Conservation (phyloP, 2,888 invertebrate species). For the Tolmerus cingulatus region DNA sequence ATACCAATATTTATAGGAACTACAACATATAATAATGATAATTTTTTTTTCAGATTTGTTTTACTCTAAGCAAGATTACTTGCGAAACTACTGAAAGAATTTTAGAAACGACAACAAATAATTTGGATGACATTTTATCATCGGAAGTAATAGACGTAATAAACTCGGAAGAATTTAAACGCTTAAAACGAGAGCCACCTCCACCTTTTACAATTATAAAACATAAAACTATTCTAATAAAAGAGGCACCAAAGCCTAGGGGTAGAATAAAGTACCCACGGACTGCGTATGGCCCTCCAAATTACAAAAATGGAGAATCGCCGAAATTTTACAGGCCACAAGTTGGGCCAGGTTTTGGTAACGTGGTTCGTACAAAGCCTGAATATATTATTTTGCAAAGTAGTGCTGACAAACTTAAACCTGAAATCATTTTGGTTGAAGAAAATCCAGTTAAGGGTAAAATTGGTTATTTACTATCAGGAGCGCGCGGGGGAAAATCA, state of each 20-base stretch:
- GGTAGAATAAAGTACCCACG: conserved; percentile 55
- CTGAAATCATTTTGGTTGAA: not conserved
- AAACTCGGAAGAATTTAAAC: not conserved
- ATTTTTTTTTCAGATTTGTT: not conserved
- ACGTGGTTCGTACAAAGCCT: not conserved
- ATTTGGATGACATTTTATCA: not conserved
- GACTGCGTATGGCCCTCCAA: conserved; percentile 56
- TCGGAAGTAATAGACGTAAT: not conserved
- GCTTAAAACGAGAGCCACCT: not conserved
- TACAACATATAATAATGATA: not conserved
- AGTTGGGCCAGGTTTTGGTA: not conserved
- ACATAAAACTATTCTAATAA: conserved; percentile 52
- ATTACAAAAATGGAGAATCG: conserved; percentile 50
- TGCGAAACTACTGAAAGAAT: not conserved
- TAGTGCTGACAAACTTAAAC: not conserved
- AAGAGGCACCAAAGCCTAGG: conserved; percentile 53
- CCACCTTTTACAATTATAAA: conserved; percentile 56
- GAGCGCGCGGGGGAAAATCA: not conserved
- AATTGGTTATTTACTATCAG: not conserved
- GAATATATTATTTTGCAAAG: not conserved
- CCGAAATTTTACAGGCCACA: conserved; percentile 52
- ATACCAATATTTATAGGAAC: too few relatives aligned
- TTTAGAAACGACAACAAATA: not conserved
- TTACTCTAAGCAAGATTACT: not conserved
- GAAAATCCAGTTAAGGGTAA: not conserved